Percentiles rank a stretch among this genome's conserved stretches.
Evolutionary conservation across 2,888 invertebrate genomes (phyloP).

Genomic region (Troides oblongomaculatus): DNA sequence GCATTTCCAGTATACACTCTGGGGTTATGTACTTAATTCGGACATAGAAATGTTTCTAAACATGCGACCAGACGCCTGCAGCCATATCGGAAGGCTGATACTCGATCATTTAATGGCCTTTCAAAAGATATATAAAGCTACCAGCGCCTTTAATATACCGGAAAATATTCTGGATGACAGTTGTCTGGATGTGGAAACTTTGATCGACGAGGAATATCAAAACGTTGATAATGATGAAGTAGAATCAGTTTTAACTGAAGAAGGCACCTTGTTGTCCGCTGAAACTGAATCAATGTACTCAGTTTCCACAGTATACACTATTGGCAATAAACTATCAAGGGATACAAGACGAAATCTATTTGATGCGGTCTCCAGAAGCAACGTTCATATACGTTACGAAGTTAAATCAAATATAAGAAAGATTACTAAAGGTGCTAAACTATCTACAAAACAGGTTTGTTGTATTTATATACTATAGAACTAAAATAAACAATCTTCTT

Average conservation of each 20-base stretch:
- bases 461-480: too few species aligned
- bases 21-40: slow-evolving; percentile 79
- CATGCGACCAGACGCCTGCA: slow-evolving; percentile 80
- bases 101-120: slow-evolving; percentile 77
- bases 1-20: slow-evolving; percentile 76
- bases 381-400: slow-evolving; percentile 64
- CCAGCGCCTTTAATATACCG: slow-evolving; percentile 50
- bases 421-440: slow-evolving; percentile 71
- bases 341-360: slow-evolving; percentile 70
- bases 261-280: slow-evolving; percentile 63
- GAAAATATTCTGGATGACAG: slow-evolving; percentile 63
- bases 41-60: slow-evolving; percentile 80
- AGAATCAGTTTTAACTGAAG: slow-evolving; percentile 65
- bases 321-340: slow-evolving; percentile 57
- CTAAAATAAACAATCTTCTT: too few species aligned
- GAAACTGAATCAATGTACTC: slow-evolving; percentile 71
- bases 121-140: slow-evolving; percentile 71
- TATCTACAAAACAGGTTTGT: slow-evolving; percentile 71
- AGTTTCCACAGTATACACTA: slow-evolving; percentile 64
- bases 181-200: slow-evolving; percentile 62
- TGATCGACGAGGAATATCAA: slow-evolving; percentile 74
- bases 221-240: slow-evolving; percentile 69
- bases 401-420: slow-evolving; percentile 67
- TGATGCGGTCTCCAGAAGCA: slow-evolving; percentile 67
- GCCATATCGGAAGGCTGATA: slow-evolving; percentile 77